phyloP scores from a whole-genome alignment of 1,140 invertebrate species.

The Papilio polytes region DNA sequence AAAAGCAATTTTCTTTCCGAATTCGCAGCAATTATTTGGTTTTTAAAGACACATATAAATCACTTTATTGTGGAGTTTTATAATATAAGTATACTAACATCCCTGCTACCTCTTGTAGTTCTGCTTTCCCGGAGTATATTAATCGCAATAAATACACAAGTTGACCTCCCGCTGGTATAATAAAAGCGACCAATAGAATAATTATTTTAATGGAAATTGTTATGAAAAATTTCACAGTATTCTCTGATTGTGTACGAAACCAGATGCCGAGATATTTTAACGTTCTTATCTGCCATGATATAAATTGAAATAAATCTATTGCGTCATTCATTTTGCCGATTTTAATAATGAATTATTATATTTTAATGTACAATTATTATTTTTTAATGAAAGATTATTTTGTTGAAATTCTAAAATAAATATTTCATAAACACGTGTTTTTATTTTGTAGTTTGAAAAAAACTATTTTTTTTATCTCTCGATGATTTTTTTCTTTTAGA shows the following conservation, averaged over 20 bases:
- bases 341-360: neutral
- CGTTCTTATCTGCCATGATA: neutral
- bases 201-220: neutral
- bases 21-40: no score
- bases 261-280: neutral
- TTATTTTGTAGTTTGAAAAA: neutral
- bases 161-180: conserved; percentile 6
- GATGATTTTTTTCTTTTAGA: no score
- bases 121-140: neutral
- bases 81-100: conserved; percentile 1
- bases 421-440: neutral
- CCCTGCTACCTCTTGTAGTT: conserved; percentile 2
- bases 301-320: conserved; percentile 7
- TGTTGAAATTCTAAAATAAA: neutral
- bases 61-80: no score
- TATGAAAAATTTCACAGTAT: neutral
- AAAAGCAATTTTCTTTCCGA: no score
- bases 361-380: neutral
- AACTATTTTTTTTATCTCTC: no score
- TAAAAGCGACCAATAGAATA: neutral
- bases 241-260: neutral
- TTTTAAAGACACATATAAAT: neutral
- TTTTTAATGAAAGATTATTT: neutral
- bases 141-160: neutral
- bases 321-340: neutral